Base-by-base conservation (phyloP, 2,888 invertebrate genomes). In the Cryptops parisi region DNA sequence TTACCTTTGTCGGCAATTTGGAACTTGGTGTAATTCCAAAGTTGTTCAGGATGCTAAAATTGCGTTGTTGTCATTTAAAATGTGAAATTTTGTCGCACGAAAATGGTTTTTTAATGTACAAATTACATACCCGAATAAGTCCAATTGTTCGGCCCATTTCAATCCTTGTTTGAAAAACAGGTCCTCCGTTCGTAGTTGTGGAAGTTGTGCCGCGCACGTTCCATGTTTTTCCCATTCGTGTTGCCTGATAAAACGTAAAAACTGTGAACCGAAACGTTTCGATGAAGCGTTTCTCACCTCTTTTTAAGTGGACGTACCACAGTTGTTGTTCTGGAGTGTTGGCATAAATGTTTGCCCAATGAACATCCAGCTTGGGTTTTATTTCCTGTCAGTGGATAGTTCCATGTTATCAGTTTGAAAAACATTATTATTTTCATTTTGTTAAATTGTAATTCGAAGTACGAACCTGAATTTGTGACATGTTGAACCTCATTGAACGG, bases 151-250 rank as follows among this genome's bases (percentile, higher is more conserved):
- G 2, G 78, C 71, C 74, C 80, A 78, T 1, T 70, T 63, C 2
- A 85, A 63, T 0, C 81, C 84, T 58, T 76, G 72, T 0, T 68
- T 65, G 62, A 86, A 86, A 65, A 83, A 86, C 62, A 81, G 81
- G 0, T 72, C 61, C 62, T 84, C 81, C 19, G 74, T 74, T 59
- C 76, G 71, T 0, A 85, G 64, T 2, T 67, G 60, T 0, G 76
- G 70, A 2, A 83, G 58, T 3, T 67, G 59, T 1, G 76, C 73
- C 1, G 85, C 82, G 64, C 87, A 87, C 0, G 85, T 84, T 2
- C 87, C 87, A 65, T 87, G 87, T 62, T 87, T 87, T 1, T 71
- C 66, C 86, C 86, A 87, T 66, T 87, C 87, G 63, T 87, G 85
- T 54, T 77, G 72, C 59, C 59, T 55, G n/a, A 33, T 33, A 33